These are phyloP conservation scores for Tuta absoluta DNA, from an alignment of 2,888 invertebrate species.

Conservation along the genomic window DNA sequence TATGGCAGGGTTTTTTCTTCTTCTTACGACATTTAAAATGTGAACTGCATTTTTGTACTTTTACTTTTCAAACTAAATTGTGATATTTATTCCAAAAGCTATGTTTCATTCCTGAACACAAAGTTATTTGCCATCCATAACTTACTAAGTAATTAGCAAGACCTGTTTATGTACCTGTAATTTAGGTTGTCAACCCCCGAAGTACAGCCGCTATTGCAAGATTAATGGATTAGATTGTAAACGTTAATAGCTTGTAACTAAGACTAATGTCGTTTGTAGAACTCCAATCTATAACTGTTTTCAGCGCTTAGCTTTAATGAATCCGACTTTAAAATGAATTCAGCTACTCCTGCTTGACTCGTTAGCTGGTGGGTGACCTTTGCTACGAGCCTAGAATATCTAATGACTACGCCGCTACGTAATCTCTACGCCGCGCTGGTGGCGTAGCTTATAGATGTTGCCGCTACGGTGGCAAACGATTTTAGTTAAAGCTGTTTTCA, in stretches of 20 bases:
- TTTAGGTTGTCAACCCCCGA: conserved; percentile 3
- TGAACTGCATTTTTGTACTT: too few relatives aligned
- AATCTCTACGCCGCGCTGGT: background rate
- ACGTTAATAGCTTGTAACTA: conserved; percentile 25
- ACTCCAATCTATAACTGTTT: conserved; percentile 20
- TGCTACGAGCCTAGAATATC: conserved; percentile 3
- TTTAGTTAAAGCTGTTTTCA: too few relatives aligned
- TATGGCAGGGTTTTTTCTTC: too few relatives aligned
- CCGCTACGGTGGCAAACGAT: background rate
- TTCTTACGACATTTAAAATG: too few relatives aligned
- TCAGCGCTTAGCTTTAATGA: conserved; percentile 13
- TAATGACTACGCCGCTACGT: conserved; percentile 8
- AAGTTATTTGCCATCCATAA: too few relatives aligned
- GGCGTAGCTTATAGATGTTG: background rate
- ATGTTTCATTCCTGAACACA: too few relatives aligned
- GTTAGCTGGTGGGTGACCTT: conserved; percentile 1
- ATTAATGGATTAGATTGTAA: conserved; percentile 24
- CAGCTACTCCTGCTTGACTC: background rate
- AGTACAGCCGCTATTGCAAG: conserved; percentile 15
- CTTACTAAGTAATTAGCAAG: too few relatives aligned
- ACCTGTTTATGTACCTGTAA: background rate
- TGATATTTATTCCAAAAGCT: too few relatives aligned
- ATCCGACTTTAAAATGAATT: conserved; percentile 13
- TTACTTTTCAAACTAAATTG: too few relatives aligned
- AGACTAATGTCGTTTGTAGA: conserved; percentile 23